Evolutionary conservation across 2,888 invertebrate species (phyloP), one percentile per base, ranked within the genome.

Genomic region (Sarcophaga rosellei): DNA sequence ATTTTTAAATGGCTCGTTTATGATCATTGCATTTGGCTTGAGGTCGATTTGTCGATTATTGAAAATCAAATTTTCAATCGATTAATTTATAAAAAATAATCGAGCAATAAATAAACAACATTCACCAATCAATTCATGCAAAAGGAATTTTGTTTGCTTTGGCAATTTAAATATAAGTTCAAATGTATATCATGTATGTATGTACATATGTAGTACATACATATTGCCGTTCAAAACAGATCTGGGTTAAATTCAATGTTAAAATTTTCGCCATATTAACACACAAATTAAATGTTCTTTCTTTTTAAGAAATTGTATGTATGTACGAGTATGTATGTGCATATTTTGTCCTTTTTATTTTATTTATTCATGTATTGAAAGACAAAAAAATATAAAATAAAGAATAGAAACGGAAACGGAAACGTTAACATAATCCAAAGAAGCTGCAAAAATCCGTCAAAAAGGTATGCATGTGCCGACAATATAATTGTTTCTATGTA

Each of bases 381-480:
- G 17, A 44, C 23, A 66, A 66, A 11, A 44, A 4, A 72, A n/a
- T n/a, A n/a, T n/a, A 25, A 65, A 53, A 20, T 8, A 4, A 75
- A 47, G 15, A 74, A 75, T 10, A 21, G 12, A 57, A 70, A 70
- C 53, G 47, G 44, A 23, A 53, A 75, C 45, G 25, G 45, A 61
- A 65, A 65, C 25, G 25, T 25, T 65, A 65, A 57, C 20, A 57
- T n/a, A 70, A 81, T 76, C 57, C 69, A 76, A 81, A 75, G 25
- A 82, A 77, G 82, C 82, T 76, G 76, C 61, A 53, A 70, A 63
- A 63, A 47, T 21, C 53, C 63, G 21, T 53, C 23, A 72, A 72
- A 25, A 20, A 35, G 47, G 44, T 65, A 53, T 66, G 66, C 25
- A 35, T 66, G 44, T 53, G 17, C 53, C 17, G 10, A 35, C 35